Percentiles rank a stretch among this genome's conserved stretches.
These are phyloP conservation scores for Melieria omissa DNA, from an alignment of 2,888 invertebrate species.

Conservation along the genomic window DNA sequence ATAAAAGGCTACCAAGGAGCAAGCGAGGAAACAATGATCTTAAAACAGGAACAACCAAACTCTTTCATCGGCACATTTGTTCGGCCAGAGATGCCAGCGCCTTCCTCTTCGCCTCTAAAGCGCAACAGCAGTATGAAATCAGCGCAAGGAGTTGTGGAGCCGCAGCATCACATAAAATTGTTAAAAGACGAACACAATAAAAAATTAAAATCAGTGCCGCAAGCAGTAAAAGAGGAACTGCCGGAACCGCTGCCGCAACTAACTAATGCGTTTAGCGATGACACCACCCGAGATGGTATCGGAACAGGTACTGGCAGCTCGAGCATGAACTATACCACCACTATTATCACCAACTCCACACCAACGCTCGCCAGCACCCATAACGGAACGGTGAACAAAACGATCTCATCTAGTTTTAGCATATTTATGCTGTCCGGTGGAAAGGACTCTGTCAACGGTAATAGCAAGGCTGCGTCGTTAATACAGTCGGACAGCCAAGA, in stretches of 20 bases:
- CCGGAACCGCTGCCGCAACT: constrained; percentile 38
- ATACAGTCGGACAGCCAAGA: too few species aligned
- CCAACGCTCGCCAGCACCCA: constrained; percentile 10
- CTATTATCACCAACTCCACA: background rate
- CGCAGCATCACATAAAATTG: too few species aligned
- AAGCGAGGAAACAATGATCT: background rate
- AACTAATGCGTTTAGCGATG: constrained; percentile 12
- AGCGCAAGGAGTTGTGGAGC: too few species aligned
- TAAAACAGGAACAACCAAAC: constrained; percentile 50
- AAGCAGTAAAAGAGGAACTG: constrained; percentile 45
- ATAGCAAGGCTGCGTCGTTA: too few species aligned
- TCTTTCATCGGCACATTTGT: constrained; percentile 60
- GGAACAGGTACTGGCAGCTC: too few species aligned
- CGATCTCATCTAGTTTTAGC: constrained; percentile 40
- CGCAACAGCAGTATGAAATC: constrained; percentile 43
- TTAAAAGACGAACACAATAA: too few species aligned
- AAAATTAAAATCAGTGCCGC: too few species aligned
- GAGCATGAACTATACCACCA: too few species aligned
- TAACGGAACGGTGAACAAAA: constrained; percentile 21
- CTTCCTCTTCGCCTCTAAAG: constrained; percentile 53
- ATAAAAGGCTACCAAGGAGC: background rate
- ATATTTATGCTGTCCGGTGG: constrained; percentile 31
- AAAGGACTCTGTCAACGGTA: background rate
- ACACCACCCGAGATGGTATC: background rate
- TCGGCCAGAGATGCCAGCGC: constrained; percentile 46